Evolutionary conservation across 2,113 vertebrate species (phyloP).

Genomic region (Anas platyrhynchos): DNA sequence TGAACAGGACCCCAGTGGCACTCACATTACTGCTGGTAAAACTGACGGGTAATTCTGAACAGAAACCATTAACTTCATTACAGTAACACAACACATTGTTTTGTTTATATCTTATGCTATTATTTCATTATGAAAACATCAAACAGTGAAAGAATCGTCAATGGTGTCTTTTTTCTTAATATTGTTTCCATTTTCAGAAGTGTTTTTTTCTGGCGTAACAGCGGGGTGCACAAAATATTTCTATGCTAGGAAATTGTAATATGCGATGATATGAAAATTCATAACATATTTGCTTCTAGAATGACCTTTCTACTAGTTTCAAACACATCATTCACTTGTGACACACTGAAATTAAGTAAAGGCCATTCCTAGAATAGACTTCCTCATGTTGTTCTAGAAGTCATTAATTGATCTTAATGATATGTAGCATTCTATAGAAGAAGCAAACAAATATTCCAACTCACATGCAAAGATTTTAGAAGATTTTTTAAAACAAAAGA

Average conservation of each 20-base stretch:
- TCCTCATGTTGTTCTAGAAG: not conserved
- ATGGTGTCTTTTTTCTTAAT: not conserved
- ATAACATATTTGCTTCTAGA: not conserved
- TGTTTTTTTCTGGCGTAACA: not conserved
- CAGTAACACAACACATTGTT: not conserved
- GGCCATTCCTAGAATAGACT: not conserved
- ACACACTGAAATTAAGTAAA: not conserved
- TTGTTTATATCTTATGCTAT: not conserved
- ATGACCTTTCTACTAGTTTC: not conserved
- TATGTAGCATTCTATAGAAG: not conserved
- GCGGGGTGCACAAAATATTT: not conserved
- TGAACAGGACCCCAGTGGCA: not conserved
- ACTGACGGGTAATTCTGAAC: not conserved
- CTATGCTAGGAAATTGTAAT: not conserved
- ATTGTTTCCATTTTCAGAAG: not conserved
- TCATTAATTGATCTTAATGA: not conserved
- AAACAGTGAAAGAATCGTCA: not conserved
- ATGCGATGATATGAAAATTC: not conserved
- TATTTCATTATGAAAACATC: not conserved
- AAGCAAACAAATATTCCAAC: not conserved
- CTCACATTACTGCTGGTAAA: not conserved
- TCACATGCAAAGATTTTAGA: not conserved
- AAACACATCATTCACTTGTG: not conserved
- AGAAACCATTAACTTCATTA: not conserved
- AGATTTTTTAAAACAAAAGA: not conserved